Base-by-base conservation (phyloP, 35 echinoderm and acorn worm genomes). In the Diadema setosum region DNA sequence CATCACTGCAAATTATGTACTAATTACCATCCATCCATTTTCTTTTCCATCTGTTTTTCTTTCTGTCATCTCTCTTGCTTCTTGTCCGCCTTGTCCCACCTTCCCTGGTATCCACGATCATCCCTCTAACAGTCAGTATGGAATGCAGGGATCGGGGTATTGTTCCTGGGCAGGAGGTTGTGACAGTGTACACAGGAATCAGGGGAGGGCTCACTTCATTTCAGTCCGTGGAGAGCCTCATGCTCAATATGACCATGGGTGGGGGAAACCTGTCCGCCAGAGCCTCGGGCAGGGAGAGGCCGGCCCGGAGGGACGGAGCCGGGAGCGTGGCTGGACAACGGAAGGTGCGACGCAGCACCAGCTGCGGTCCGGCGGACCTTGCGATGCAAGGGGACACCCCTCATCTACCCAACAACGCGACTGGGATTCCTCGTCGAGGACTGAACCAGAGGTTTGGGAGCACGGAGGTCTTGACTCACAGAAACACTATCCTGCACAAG, bases 211-310 rank as follows among this genome's bases (percentile, higher is more conserved):
- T 94, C 44, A n/a, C 81, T 20, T 80, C 87, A 4, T 94, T 90
- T 67, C 39, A 85, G 27, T 94, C 92, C 1, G 82, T 94, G 18
- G 92, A 94, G 81, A 94, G 83, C 27, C 87, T 94, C 18, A 94
- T 94, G 92, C 3, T 94, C 23, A 89, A 94, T 44, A 81, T 94
- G 82, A 94, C 92, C 0, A 85, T 78, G 44, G 92, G 80, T 50
- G 87, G 88, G 21, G 18, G 32, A 39, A 42, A 73, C 23, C 33
- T 39, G n/a, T 74, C 36, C 33, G 49, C 61, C 37, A 44, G 44
- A 33, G 44, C 25, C 17, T 65, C 39, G 21, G 75, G 41, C 39
- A 49, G 23, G 65, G 85, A 75, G 44, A 44, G 43, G 26, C 61
- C 70, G 39, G 41, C 23, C 16, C 35, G 26, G 20, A 70, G 35